These are phyloP conservation scores for Halocynthia roretzi DNA, from an alignment of 23 tunicate species.

Conservation along the genomic window DNA sequence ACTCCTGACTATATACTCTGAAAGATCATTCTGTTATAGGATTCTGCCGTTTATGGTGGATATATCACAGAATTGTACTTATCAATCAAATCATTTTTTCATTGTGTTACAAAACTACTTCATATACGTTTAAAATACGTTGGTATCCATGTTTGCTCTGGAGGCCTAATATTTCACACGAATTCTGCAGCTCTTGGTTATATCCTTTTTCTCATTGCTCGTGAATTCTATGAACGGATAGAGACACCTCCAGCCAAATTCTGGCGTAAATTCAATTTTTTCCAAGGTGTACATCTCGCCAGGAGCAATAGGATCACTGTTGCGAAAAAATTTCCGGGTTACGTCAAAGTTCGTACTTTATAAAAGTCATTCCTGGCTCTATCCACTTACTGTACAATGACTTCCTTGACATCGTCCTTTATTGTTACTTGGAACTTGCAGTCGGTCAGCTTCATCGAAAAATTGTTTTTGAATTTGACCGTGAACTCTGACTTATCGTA, in stretches of 20 bases:
- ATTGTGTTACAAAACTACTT: too few relatives aligned
- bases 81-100: too few relatives aligned
- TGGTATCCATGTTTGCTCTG: too few relatives aligned
- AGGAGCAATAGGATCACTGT: slow-evolving; percentile 16
- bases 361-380: too few relatives aligned
- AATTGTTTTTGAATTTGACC: slow-evolving; percentile 21
- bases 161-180: too few relatives aligned
- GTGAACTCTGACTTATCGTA: background rate
- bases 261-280: background rate
- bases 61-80: too few relatives aligned
- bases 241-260: background rate
- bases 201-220: slow-evolving; percentile 12
- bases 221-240: background rate
- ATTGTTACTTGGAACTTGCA: slow-evolving; percentile 1
- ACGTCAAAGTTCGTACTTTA: too few relatives aligned
- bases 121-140: too few relatives aligned
- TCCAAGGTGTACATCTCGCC: slow-evolving; percentile 14
- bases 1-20: too few relatives aligned
- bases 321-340: background rate
- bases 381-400: slow-evolving; percentile 9
- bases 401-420: background rate
- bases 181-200: background rate
- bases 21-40: too few relatives aligned
- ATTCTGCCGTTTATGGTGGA: too few relatives aligned
- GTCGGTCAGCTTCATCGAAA: slow-evolving; percentile 14